Conservation (phyloP, 2,113 vertebrate species). For the Clarias macrocephalus region DNA sequence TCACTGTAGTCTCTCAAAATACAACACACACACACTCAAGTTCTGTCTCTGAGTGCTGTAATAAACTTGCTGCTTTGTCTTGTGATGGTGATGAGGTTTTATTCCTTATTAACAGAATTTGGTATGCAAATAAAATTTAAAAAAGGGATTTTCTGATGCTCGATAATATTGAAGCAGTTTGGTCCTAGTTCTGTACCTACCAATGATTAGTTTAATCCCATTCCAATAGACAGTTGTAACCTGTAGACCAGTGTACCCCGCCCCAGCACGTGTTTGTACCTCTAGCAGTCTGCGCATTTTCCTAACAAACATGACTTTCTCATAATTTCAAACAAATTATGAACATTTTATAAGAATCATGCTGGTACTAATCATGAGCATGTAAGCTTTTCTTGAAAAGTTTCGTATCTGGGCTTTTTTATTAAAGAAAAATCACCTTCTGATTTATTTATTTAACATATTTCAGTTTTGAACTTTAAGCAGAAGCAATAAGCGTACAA, state of each 20-base stretch:
- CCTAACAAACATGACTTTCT: not conserved
- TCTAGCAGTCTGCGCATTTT: not conserved
- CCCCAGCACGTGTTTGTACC: not conserved
- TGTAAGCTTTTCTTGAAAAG: not conserved
- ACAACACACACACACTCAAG: too few relatives aligned
- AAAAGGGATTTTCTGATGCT: too few relatives aligned
- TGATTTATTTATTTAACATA: not conserved
- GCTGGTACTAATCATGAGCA: not conserved
- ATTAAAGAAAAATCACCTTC: not conserved
- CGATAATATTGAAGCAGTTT: too few relatives aligned
- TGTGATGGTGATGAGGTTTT: too few relatives aligned
- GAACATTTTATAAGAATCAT: not conserved
- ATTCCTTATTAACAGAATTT: too few relatives aligned
- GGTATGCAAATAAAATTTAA: too few relatives aligned
- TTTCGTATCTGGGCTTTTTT: not conserved
- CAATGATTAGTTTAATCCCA: not conserved
- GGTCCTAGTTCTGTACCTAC: too few relatives aligned
- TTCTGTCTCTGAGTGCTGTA: too few relatives aligned
- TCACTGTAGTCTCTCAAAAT: too few relatives aligned
- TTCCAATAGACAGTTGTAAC: too few relatives aligned
- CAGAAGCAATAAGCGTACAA: not conserved
- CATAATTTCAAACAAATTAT: not conserved
- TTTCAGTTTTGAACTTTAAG: not conserved
- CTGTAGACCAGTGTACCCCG: too few relatives aligned
- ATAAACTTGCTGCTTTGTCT: too few relatives aligned